phyloP scores from a whole-genome alignment of 1,140 invertebrate genomes.

The Zaprionus ghesquierei region DNA sequence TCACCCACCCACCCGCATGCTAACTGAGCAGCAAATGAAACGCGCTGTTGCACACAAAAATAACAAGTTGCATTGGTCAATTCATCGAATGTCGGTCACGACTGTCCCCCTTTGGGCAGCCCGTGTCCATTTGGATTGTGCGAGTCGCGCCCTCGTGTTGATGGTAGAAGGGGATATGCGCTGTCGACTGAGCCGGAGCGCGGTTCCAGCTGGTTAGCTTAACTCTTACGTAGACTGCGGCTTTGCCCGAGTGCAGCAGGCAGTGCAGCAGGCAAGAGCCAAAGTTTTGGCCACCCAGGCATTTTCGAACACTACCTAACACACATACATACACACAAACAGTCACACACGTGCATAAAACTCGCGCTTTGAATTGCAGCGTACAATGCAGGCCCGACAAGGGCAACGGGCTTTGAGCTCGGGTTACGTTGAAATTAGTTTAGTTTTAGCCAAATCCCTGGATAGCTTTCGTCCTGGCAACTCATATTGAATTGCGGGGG shows the following conservation, averaged over 20 bases:
- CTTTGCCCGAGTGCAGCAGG: constrained; percentile 14
- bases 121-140: neutral
- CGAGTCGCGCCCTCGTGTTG: too few species aligned
- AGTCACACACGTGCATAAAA: neutral
- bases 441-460: constrained; percentile 44
- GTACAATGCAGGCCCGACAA: neutral
- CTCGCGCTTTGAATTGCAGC: neutral
- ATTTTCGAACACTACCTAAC: neutral
- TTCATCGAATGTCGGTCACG: constrained; percentile 78
- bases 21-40: constrained; percentile 50
- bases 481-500: constrained; percentile 38
- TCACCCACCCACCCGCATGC: neutral
- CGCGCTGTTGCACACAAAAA: constrained; percentile 77
- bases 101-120: constrained; percentile 36
- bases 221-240: constrained; percentile 15
- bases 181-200: neutral
- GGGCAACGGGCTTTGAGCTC: neutral
- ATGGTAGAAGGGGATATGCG: too few species aligned
- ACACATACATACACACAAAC: neutral
- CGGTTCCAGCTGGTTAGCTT: constrained; percentile 29
- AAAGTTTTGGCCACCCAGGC: constrained; percentile 38
- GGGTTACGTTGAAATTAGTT: constrained; percentile 55
- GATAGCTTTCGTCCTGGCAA: constrained; percentile 16
- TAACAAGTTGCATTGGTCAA: constrained; percentile 78
- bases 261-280: constrained; percentile 7